Evolutionary conservation across 2,113 vertebrate species (phyloP).

Genomic region (Ammodytes dubius): DNA sequence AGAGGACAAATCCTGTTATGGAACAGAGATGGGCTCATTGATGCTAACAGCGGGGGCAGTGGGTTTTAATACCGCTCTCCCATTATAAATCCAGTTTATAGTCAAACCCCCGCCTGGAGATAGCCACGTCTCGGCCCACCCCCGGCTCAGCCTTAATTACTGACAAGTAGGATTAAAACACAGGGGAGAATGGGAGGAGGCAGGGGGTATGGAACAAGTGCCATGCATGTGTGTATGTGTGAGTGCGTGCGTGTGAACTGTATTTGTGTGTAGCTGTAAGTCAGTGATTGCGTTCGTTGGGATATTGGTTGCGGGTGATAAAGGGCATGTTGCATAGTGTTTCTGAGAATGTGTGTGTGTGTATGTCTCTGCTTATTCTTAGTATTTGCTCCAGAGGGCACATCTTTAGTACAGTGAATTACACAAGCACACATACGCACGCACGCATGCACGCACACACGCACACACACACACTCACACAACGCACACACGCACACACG

Average conservation of each 20-base stretch:
- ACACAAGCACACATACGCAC: constrained; percentile 25
- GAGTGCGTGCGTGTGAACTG: constrained; percentile 9
- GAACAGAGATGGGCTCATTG: constrained; percentile 88
- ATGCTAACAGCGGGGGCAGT: constrained; percentile 87
- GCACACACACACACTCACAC: too few relatives aligned
- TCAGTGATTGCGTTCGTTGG: constrained; percentile 32
- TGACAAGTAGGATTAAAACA: constrained; percentile 92
- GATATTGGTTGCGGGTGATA: constrained; percentile 41
- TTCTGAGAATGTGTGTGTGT: constrained; percentile 17
- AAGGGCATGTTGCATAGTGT: constrained; percentile 6
- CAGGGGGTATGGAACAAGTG: constrained; percentile 51
- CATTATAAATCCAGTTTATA: constrained; percentile 94
- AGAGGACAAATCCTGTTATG: constrained; percentile 92
- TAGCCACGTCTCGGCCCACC: constrained; percentile 79
- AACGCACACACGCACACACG: too few relatives aligned
- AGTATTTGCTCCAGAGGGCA: constrained; percentile 34
- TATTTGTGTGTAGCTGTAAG: constrained; percentile 38
- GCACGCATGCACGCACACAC: constrained; percentile 9
- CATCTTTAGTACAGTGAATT: constrained; percentile 34
- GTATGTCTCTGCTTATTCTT: constrained; percentile 18
- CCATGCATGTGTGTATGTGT: constrained; percentile 33
- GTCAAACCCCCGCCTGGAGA: constrained; percentile 84
- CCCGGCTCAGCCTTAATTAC: constrained; percentile 91
- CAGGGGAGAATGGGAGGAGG: constrained; percentile 70
- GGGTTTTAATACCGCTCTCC: constrained; percentile 89